These are phyloP conservation scores for Halisarca cf. caerulea DNA, from an alignment of 37 sponge, comb jelly and placozoan species.

Conservation along the genomic window DNA sequence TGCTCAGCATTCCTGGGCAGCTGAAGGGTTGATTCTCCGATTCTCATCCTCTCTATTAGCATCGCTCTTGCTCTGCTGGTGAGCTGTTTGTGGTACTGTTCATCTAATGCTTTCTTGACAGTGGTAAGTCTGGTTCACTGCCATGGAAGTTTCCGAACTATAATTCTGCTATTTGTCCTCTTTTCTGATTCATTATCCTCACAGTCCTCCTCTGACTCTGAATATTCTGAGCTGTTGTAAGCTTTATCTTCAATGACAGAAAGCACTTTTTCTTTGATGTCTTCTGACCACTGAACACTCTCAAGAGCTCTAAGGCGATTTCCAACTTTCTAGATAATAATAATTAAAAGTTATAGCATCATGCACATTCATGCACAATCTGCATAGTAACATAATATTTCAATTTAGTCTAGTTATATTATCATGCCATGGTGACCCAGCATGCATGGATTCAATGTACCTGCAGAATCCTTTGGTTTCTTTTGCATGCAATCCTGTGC, in stretches of 20 bases:
- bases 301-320: not conserved
- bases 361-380: not conserved
- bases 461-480: slow-evolving; percentile 9
- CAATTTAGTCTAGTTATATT: no score
- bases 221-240: slow-evolving; percentile 20
- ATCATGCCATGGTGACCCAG: no score
- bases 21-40: not conserved
- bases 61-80: slow-evolving; percentile 8
- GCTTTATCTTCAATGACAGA: slow-evolving; percentile 1
- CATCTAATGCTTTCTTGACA: not conserved
- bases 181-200: not conserved
- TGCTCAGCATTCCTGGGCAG: not conserved
- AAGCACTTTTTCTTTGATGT: not conserved
- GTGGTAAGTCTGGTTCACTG: not conserved
- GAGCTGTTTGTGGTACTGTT: not conserved
- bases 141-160: not conserved
- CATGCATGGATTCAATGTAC: no score
- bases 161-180: not conserved
- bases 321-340: not conserved
- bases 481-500: not conserved
- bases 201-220: not conserved
- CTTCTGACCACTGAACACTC: not conserved
- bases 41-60: not conserved
- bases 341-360: no score
- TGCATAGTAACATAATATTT: not conserved